Conservation (phyloP, 64 coral and sea anemone species). For the Astreopora myriophthalma region DNA sequence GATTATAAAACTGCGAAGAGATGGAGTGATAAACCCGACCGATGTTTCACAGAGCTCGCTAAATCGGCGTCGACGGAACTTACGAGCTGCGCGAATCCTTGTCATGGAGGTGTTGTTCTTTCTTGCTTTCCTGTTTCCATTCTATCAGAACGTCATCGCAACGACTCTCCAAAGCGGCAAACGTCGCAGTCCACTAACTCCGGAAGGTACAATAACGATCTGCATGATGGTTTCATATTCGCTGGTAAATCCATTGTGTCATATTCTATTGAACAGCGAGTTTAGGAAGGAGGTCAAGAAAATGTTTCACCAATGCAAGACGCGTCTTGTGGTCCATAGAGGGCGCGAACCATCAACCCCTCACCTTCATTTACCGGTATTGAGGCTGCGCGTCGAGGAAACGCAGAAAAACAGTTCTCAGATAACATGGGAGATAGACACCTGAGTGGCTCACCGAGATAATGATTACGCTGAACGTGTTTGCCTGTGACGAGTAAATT, state of each 20-base stretch:
- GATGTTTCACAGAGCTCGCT: neutral
- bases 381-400: neutral
- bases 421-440: too few species aligned
- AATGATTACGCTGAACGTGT: too few species aligned
- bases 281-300: conserved; percentile 26
- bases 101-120: conserved; percentile 24
- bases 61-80: conserved; percentile 46
- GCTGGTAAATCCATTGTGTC: conserved; percentile 35
- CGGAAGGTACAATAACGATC: neutral
- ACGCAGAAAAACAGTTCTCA: too few species aligned
- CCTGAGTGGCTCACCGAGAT: too few species aligned
- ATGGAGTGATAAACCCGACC: neutral
- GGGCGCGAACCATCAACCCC: too few species aligned
- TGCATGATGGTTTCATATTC: conserved; percentile 45
- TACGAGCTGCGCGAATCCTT: conserved; percentile 45
- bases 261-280: conserved; percentile 52
- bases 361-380: neutral
- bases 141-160: neutral
- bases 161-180: neutral
- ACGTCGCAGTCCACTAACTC: neutral
- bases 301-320: neutral
- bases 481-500: too few species aligned
- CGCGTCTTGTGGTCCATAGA: neutral
- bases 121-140: conserved; percentile 18
- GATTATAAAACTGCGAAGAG: conserved; percentile 40